Conservation (phyloP, 2,888 invertebrate species). For the Calameuta pallipes region DNA sequence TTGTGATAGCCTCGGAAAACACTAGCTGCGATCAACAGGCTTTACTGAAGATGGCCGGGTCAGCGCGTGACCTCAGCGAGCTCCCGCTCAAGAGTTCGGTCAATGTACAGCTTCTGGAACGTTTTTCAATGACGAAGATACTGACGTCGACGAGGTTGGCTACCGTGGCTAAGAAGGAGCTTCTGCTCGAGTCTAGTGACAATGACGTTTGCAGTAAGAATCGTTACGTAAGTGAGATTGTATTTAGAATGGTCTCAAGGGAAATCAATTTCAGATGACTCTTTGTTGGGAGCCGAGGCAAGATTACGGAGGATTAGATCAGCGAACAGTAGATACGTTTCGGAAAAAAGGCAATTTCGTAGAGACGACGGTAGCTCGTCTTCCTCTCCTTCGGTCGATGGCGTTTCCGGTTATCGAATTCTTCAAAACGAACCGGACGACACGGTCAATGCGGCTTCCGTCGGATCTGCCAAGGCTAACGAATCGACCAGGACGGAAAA, state of each 20-base stretch:
- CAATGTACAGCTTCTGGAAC: conserved; percentile 18
- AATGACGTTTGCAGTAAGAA: conserved; percentile 54
- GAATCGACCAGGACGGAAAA: background rate
- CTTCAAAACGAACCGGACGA: conserved; percentile 48
- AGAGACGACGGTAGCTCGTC: conserved; percentile 44
- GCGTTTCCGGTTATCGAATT: conserved; percentile 46
- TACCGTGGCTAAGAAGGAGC: conserved; percentile 42
- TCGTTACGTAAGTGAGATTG: background rate
- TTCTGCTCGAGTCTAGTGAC: conserved; percentile 59
- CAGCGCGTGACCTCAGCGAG: conserved; percentile 51
- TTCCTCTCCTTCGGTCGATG: conserved; percentile 45
- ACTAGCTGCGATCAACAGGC: conserved; percentile 52
- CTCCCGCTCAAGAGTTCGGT: conserved; percentile 32
- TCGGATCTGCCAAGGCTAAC: background rate
- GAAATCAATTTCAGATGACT: conserved; percentile 50
- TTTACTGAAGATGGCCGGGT: conserved; percentile 52
- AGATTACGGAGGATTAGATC: conserved; percentile 64
- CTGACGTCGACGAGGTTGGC: conserved; percentile 20
- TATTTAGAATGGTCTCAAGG: background rate
- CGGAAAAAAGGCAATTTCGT: conserved; percentile 16
- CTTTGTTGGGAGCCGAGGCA: conserved; percentile 62
- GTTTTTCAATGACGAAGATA: conserved; percentile 39
- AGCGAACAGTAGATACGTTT: conserved; percentile 48
- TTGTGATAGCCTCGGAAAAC: conserved; percentile 59
- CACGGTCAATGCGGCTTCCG: conserved; percentile 1